These are phyloP conservation scores for Xanthorhoe spadicearia DNA, from an alignment of 2,888 invertebrate genomes.

Conservation along the genomic window DNA sequence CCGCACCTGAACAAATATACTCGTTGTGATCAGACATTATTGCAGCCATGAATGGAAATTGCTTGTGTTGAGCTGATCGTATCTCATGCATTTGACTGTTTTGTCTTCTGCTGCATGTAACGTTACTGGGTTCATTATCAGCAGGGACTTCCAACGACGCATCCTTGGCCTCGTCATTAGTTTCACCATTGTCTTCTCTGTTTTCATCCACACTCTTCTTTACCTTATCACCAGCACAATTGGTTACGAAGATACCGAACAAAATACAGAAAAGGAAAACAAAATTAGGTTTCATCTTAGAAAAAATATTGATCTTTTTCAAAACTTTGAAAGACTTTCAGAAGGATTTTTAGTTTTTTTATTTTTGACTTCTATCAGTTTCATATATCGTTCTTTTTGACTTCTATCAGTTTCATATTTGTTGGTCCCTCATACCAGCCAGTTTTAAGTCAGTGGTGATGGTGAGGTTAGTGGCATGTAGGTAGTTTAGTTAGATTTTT, in stretches of 20 bases:
- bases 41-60: conserved; percentile 75
- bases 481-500: not conserved
- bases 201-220: conserved; percentile 73
- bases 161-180: conserved; percentile 65
- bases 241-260: conserved; percentile 52
- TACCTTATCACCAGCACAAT: conserved; percentile 59
- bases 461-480: not conserved
- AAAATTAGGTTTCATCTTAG: conserved; percentile 38
- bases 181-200: conserved; percentile 66
- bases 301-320: conserved; percentile 13
- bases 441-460: conserved; percentile 18
- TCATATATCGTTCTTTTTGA: conserved; percentile 59
- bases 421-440: conserved; percentile 25
- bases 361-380: conserved; percentile 60
- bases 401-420: conserved; percentile 50
- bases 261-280: conserved; percentile 54
- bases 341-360: conserved; percentile 49
- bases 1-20: conserved; percentile 70
- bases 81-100: conserved; percentile 72
- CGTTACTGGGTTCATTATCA: conserved; percentile 55
- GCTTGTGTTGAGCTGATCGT: conserved; percentile 54
- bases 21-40: conserved; percentile 72
- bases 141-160: conserved; percentile 66
- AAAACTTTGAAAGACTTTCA: conserved; percentile 22
- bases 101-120: conserved; percentile 67